These are phyloP conservation scores for Bombus balteatus DNA, from an alignment of 1,140 invertebrate species.

Conservation along the genomic window DNA sequence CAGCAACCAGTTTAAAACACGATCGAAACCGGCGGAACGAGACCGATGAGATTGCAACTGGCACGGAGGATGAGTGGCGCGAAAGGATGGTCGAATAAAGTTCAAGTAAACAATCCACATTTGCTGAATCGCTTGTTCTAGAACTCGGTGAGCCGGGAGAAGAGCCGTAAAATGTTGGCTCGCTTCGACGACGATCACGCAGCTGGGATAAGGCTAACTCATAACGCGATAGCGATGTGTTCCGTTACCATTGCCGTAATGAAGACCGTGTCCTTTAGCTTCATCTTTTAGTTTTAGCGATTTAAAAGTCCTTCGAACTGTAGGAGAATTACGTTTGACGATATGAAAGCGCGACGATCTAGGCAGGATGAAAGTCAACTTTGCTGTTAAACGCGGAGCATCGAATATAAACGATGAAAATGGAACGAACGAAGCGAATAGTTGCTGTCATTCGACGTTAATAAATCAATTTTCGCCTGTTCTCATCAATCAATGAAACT, in stretches of 20 bases:
- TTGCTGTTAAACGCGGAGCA: no score
- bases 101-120: slow-evolving; percentile 3
- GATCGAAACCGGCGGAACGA: no score
- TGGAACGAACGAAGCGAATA: neutral
- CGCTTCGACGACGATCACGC: neutral
- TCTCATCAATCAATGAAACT: slow-evolving; percentile 3
- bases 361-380: neutral
- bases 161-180: neutral
- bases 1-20: slow-evolving; percentile 1
- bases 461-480: slow-evolving; percentile 15
- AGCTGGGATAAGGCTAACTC: neutral
- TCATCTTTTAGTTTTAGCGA: no score
- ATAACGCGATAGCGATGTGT: no score
- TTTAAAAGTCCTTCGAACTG: no score
- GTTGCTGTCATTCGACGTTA: neutral
- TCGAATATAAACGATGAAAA: neutral
- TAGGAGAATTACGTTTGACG: neutral
- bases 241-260: no score
- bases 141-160: neutral
- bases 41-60: neutral
- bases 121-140: neutral
- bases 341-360: neutral
- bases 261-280: no score
- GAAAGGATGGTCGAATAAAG: neutral
- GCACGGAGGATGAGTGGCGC: neutral